Base-by-base conservation (phyloP, 2,113 vertebrate genomes). In the Ptilorrhoa leucosticta region DNA sequence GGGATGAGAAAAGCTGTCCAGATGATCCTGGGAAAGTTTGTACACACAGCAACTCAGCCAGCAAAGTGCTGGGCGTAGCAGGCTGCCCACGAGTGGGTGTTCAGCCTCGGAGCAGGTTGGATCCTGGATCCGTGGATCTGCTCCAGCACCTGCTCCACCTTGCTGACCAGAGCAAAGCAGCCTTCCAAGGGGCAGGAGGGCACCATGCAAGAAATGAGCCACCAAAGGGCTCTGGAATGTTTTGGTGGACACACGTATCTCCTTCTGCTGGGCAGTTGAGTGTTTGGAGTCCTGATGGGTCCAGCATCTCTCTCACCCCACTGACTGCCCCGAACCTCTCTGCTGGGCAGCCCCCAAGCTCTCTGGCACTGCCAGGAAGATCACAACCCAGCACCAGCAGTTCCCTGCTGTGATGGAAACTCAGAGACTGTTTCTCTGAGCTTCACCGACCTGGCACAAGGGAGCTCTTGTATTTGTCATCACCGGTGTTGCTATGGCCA, bases 11-110 rank as follows among this genome's bases (percentile, higher is more conserved):
- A 80, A 97, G 37, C 66, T 83, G 66, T 89, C 78, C 63, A 58
- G 50, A 85, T 83, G 89, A 96, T 95, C 89, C 64, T 96, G 95
- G 93, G 94, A 94, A 95, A 94, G 81, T 95, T 95, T 95, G 72
- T 61, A 90, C 58, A 65, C 23, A 75, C 27, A 58, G 37, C 2
- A 0, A 60, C 78, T 91, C 57, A 90, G 94, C 61, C 94, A 91
- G 77, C 44, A 53, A 51, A 82, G 54, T 1, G 7, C 84, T 48
- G 80, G 93, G 78, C 0, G 14, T 57, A 64, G 54, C 51, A 64
- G 0, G 1, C 44, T 71, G 56, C 66, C 50, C 44, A 5, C 0
- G 33, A 72, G 77, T 19, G 45, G 73, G 73, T 8, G 0, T 78
- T 77, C 63, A 80, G 54, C 50, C 66, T 40, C 1, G 0, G 2